These are phyloP conservation scores for Aporophyla nigra DNA, from an alignment of 2,888 invertebrate species.

Conservation along the genomic window DNA sequence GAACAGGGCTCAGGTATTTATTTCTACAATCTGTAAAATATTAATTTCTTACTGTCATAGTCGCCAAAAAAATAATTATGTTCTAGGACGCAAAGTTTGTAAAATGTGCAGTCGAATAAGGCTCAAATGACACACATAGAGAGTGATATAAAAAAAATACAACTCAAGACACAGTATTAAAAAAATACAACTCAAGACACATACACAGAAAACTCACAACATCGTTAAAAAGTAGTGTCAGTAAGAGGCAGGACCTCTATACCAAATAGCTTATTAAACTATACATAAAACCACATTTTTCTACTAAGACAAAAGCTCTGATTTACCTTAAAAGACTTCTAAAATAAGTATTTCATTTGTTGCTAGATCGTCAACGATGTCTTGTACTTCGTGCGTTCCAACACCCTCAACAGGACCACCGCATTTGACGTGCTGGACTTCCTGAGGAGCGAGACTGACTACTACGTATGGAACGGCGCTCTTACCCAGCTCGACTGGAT, in stretches of 20 bases:
- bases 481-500: constrained; percentile 89
- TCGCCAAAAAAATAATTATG: too few relatives aligned
- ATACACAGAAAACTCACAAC: background rate
- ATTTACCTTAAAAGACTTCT: background rate
- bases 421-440: constrained; percentile 93
- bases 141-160: too few relatives aligned
- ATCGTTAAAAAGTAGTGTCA: background rate
- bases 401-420: constrained; percentile 87
- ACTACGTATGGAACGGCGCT: constrained; percentile 95
- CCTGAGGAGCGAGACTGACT: constrained; percentile 92
- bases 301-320: background rate
- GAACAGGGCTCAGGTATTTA: constrained; percentile 93
- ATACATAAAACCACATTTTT: background rate
- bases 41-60: background rate
- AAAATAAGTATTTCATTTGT: constrained; percentile 9
- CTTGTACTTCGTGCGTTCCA: constrained; percentile 92
- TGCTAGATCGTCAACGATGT: constrained; percentile 94
- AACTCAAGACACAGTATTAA: too few relatives aligned
- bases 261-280: background rate
- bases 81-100: too few relatives aligned
- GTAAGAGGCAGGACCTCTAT: too few relatives aligned
- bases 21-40: background rate
- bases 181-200: too few relatives aligned
- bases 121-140: too few relatives aligned
- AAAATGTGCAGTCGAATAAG: too few relatives aligned